phyloP scores from a whole-genome alignment of 2,797 vertebrate species.

The Urophycis tenuis region DNA sequence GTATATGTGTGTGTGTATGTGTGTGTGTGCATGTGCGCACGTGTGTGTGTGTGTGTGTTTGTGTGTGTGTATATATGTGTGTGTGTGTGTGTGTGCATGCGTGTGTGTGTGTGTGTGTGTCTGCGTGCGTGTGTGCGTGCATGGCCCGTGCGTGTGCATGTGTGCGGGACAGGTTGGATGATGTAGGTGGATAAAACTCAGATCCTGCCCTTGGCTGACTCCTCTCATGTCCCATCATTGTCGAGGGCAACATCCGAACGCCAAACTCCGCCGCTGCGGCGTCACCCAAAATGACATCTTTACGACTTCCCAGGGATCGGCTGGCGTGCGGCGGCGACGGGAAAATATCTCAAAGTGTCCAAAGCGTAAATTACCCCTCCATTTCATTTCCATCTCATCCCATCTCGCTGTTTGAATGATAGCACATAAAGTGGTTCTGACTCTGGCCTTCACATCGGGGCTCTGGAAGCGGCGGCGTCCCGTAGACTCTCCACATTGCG shows the following conservation, averaged over 20 bases:
- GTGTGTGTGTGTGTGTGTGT: too few species aligned
- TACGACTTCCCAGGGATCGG: not conserved
- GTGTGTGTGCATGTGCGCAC: too few species aligned
- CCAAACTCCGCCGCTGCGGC: slow-evolving; percentile 19
- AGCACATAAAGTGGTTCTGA: not conserved
- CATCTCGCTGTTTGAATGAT: not conserved
- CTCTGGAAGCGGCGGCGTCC: not conserved
- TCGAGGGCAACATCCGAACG: not conserved
- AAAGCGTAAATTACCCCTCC: slow-evolving; percentile 11
- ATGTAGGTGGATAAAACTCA: slow-evolving; percentile 2
- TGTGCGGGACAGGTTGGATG: too few species aligned
- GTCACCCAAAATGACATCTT: slow-evolving; percentile 12
- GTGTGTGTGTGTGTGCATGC: too few species aligned
- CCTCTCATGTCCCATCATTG: not conserved
- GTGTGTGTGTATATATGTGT: too few species aligned
- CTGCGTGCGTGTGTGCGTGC: too few species aligned
- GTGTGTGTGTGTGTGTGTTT: too few species aligned
- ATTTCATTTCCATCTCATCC: slow-evolving; percentile 7
- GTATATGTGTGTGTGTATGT: slow-evolving; percentile 1
- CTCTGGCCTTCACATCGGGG: not conserved
- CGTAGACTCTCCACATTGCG: not conserved
- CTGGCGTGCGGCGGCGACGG: not conserved
- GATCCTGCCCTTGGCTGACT: slow-evolving; percentile 11
- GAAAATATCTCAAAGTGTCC: slow-evolving; percentile 15
- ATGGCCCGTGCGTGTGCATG: too few species aligned